Evolutionary conservation across 2,888 invertebrate species (phyloP).

Genomic region (Harmothoe impar): DNA sequence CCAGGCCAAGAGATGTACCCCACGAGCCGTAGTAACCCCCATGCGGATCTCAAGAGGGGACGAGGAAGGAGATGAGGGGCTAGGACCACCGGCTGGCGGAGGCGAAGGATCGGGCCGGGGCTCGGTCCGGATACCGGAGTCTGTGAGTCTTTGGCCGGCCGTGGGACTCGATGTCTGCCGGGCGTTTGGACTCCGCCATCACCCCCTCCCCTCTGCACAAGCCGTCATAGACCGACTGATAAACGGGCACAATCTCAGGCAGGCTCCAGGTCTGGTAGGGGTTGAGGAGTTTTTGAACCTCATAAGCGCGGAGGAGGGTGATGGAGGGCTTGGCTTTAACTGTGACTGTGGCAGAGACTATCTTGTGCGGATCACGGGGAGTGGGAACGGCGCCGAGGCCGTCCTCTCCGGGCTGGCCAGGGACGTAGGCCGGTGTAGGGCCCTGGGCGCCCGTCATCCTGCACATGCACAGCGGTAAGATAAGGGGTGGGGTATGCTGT

Average conservation of each 20-base stretch:
- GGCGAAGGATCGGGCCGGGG: neutral
- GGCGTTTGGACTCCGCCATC: constrained; percentile 45
- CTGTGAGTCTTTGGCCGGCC: constrained; percentile 48
- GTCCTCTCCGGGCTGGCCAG: constrained; percentile 46
- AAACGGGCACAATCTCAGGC: constrained; percentile 5
- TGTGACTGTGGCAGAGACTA: constrained; percentile 33
- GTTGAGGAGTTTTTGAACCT: constrained; percentile 17
- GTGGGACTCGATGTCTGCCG: constrained; percentile 47
- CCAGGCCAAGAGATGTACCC: constrained; percentile 23
- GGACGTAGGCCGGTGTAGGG: constrained; percentile 16
- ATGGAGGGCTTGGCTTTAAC: neutral
- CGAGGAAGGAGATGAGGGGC: neutral
- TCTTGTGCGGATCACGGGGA: constrained; percentile 19
- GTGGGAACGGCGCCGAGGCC: constrained; percentile 31
- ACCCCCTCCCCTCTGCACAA: constrained; percentile 24
- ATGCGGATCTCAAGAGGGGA: constrained; percentile 29
- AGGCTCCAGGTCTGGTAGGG: neutral
- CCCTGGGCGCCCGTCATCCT: constrained; percentile 6
- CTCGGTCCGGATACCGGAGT: constrained; percentile 18
- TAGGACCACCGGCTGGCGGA: neutral
- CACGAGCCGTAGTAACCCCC: constrained; percentile 24
- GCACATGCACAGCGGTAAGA: constrained; percentile 6
- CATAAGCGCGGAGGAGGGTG: neutral
- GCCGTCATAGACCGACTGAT: constrained; percentile 40
- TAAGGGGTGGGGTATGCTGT: neutral